Evolutionary conservation across 2,113 vertebrate genomes (phyloP), one percentile per base, ranked within the genome.

Genomic region (Thryonomys swinderianus): DNA sequence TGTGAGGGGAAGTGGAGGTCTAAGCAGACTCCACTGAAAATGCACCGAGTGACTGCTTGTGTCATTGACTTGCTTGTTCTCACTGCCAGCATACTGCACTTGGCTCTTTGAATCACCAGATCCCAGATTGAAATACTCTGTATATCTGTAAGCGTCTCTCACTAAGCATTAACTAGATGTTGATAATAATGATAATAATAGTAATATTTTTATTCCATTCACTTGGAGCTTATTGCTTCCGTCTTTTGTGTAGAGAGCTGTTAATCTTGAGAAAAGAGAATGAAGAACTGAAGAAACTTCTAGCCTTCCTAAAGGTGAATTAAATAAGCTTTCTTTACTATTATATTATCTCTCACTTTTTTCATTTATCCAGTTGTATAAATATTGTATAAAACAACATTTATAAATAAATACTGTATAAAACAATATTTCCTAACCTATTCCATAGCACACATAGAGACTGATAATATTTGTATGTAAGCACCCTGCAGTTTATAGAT

Each of bases 281-380:
- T 89, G 97, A 80, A 48, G 99, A 99, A 90, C 93, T 99, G 55
- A 99, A 99, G 98, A 99, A 98, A 96, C 98, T 98, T 59, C 98
- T 99, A 88, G 98, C 98, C 93, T 98, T 98, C 93, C 97, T 99
- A 76, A 99, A 99, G 98, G 99, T 99, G 94, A 97, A 97, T 94
- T 9, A 93, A 93, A 94, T 59, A 17, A 13, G 62, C 88, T 93
- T 89, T 89, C 67, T 78, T 79, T 90, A 82, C 57, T 76, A 90
- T 71, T 92, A 88, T 93, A 88, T 92, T 93, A 34, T 88, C 42
- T 85, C 30, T 66, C 90, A 57, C 51, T 64, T 83, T 94, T 80
- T 79, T 25, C n/a, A 73, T 94, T 37, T 84, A 9, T 74, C 42
- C 59, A 73, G 14, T n/a, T 62, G 34, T n/a, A n/a, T n/a, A n/a